phyloP scores from a whole-genome alignment of 2,888 invertebrate species.

The Saturnia japonica region DNA sequence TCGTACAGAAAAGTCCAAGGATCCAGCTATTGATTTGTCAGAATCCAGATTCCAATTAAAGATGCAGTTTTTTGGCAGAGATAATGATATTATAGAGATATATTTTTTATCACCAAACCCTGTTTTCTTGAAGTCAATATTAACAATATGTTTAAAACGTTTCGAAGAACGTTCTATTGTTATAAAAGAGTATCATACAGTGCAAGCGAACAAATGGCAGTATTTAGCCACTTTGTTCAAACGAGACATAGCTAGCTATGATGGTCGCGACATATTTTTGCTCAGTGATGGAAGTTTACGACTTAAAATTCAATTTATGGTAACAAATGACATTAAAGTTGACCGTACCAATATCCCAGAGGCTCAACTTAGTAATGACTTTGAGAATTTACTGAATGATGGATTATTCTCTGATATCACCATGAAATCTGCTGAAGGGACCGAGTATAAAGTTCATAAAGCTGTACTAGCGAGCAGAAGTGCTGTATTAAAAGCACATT shows the following conservation, averaged over 20 bases:
- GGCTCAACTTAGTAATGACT: slow-evolving; percentile 66
- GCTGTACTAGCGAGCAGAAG: slow-evolving; percentile 71
- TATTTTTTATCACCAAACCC: slow-evolving; percentile 66
- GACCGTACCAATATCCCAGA: slow-evolving; percentile 56
- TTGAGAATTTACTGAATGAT: slow-evolving; percentile 64
- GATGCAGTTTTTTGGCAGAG: slow-evolving; percentile 69
- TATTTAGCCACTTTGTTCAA: slow-evolving; percentile 70
- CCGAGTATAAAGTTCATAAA: slow-evolving; percentile 71
- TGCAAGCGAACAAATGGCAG: slow-evolving; percentile 74
- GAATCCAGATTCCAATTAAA: slow-evolving; percentile 66
- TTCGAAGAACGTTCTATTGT: slow-evolving; percentile 72
- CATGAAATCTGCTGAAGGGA: slow-evolving; percentile 66
- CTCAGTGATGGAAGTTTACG: slow-evolving; percentile 68
- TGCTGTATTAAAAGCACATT: slow-evolving; percentile 71
- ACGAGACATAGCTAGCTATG: slow-evolving; percentile 61
- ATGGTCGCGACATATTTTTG: slow-evolving; percentile 60
- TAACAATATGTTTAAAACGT: slow-evolving; percentile 67
- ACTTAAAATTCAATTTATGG: slow-evolving; percentile 70
- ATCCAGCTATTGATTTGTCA: slow-evolving; percentile 38
- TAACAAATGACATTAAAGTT: slow-evolving; percentile 69
- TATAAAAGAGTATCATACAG: slow-evolving; percentile 69
- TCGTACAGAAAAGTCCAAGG: slow-evolving; percentile 60
- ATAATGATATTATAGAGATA: slow-evolving; percentile 71
- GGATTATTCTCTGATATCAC: slow-evolving; percentile 69
- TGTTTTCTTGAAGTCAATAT: slow-evolving; percentile 66